phyloP scores from a whole-genome alignment of 2,888 invertebrate genomes.

The Pandemis cinnamomeana region DNA sequence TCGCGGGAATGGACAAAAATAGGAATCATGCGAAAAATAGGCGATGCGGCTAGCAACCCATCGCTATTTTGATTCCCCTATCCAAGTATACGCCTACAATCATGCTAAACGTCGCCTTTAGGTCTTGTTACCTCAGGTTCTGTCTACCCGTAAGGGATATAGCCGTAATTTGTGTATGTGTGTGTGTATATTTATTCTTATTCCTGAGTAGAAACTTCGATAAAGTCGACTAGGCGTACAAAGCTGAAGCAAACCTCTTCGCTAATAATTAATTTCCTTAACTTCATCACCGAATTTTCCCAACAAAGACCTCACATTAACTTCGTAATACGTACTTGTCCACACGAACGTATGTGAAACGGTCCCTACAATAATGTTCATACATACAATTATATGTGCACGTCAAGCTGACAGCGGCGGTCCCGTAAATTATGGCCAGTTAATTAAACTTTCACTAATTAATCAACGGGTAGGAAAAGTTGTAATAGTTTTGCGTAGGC shows the following conservation, averaged over 20 bases:
- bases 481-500: conserved; percentile 34
- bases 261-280: conserved; percentile 34
- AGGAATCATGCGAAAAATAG: too few species aligned
- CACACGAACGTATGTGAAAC: neutral
- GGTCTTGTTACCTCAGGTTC: too few species aligned
- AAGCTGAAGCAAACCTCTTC: neutral
- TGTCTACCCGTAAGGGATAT: too few species aligned
- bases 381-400: conserved; percentile 22
- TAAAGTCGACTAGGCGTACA: too few species aligned
- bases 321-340: neutral
- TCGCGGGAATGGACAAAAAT: too few species aligned
- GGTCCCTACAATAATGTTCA: conserved; percentile 20
- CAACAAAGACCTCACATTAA: conserved; percentile 3
- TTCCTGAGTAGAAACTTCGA: too few species aligned
- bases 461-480: conserved; percentile 57
- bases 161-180: too few species aligned
- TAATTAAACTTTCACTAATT: conserved; percentile 72
- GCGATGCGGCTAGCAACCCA: too few species aligned
- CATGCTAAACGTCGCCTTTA: too few species aligned
- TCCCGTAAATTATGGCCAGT: conserved; percentile 56
- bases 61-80: too few species aligned
- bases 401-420: conserved; percentile 50
- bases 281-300: conserved; percentile 17
- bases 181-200: too few species aligned
- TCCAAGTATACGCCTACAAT: too few species aligned